A percentile compares a stretch with the other conserved stretches of the same genome.
These are phyloP conservation scores for Platerodrilus igneus DNA, from an alignment of 2,888 invertebrate genomes.

Conservation along the genomic window DNA sequence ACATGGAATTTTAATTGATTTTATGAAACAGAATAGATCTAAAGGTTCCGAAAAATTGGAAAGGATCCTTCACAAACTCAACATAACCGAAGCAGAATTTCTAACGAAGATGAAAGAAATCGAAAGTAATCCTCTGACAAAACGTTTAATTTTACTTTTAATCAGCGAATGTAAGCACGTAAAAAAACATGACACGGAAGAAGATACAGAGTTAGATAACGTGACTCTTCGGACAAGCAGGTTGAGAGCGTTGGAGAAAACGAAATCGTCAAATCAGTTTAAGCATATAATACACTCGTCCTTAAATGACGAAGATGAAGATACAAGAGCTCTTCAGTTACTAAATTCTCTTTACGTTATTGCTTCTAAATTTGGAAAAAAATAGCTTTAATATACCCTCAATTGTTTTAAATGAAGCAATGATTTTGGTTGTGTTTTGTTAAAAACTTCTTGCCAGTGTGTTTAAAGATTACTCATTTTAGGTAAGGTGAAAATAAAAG, in stretches of 20 bases:
- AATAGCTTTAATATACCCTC: too few relatives aligned
- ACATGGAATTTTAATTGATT: slow-evolving; percentile 43
- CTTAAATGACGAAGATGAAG: slow-evolving; percentile 52
- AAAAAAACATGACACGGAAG: too few relatives aligned
- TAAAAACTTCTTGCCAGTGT: too few relatives aligned
- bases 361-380: slow-evolving; percentile 75
- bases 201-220: too few relatives aligned
- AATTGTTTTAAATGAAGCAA: too few relatives aligned
- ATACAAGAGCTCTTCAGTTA: slow-evolving; percentile 74
- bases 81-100: slow-evolving; percentile 69
- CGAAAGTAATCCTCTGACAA: slow-evolving; percentile 68
- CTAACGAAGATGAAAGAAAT: slow-evolving; percentile 80
- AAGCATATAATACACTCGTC: slow-evolving; percentile 32
- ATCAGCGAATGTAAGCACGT: slow-evolving; percentile 72
- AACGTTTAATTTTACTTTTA: slow-evolving; percentile 66
- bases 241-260: slow-evolving; percentile 8
- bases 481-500: too few relatives aligned
- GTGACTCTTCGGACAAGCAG: too few relatives aligned
- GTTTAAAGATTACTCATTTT: too few relatives aligned
- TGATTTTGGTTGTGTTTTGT: too few relatives aligned
- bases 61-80: slow-evolving; percentile 70
- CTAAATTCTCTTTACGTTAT: slow-evolving; percentile 79
- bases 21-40: slow-evolving; percentile 61
- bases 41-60: slow-evolving; percentile 67
- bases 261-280: slow-evolving; percentile 14